These are phyloP conservation scores for Anolis apletophallus DNA, from an alignment of 2,797 vertebrate species.

Conservation along the genomic window DNA sequence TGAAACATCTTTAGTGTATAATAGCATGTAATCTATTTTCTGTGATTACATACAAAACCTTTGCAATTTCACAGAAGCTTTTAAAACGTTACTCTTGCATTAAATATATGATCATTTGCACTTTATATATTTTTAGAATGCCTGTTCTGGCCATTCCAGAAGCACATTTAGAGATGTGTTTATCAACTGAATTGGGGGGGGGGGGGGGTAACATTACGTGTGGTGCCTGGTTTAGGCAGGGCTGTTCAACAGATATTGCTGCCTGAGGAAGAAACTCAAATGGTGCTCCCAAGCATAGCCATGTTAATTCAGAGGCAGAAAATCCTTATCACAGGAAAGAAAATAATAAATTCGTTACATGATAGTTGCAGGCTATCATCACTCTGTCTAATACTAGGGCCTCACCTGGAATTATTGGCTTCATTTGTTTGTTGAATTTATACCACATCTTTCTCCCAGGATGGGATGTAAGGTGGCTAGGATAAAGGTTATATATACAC, in stretches of 20 bases:
- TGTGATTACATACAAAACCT: slow-evolving; percentile 17
- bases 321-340: background rate
- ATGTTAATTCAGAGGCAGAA: background rate
- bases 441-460: too few species aligned
- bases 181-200: too few species aligned
- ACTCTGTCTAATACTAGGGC: background rate
- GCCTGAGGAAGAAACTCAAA: background rate
- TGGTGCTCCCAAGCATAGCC: background rate
- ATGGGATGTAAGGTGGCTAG: too few species aligned
- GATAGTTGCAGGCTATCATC: background rate
- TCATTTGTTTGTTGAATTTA: background rate
- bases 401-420: background rate
- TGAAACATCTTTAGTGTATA: background rate
- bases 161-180: background rate
- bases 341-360: background rate
- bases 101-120: background rate
- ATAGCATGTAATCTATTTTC: background rate
- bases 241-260: background rate
- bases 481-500: too few species aligned
- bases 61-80: slow-evolving; percentile 21
- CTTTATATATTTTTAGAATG: slow-evolving; percentile 1
- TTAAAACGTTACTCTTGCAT: slow-evolving; percentile 1
- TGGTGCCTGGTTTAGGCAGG: background rate
- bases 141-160: background rate
- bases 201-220: background rate